Conservation (phyloP, 2,113 vertebrate genomes). For the Xyrauchen texanus region DNA sequence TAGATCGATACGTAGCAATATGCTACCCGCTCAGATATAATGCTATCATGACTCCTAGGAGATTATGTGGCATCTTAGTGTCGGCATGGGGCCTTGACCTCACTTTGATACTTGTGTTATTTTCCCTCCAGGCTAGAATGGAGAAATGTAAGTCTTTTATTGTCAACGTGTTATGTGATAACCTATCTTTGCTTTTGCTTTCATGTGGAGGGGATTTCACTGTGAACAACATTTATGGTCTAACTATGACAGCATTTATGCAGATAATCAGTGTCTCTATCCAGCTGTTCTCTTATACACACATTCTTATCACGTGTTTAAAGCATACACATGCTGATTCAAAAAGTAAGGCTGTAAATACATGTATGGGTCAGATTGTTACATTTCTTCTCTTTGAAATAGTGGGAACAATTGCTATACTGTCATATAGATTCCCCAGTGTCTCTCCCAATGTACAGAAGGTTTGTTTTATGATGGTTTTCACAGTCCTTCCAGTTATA, state of each 20-base stretch:
- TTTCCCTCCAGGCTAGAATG: constrained; percentile 42
- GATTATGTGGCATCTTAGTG: constrained; percentile 52
- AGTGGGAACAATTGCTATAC: background rate
- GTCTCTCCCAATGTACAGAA: constrained; percentile 30
- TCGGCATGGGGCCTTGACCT: constrained; percentile 34
- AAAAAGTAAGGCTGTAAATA: constrained; percentile 52
- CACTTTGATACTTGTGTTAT: constrained; percentile 33
- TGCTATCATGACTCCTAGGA: constrained; percentile 43
- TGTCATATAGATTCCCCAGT: constrained; percentile 48
- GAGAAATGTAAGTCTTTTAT: constrained; percentile 45
- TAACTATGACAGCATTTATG: constrained; percentile 47
- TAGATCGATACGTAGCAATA: constrained; percentile 51
- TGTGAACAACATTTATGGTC: constrained; percentile 54
- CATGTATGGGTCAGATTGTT: constrained; percentile 47
- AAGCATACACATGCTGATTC: constrained; percentile 34
- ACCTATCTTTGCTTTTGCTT: constrained; percentile 44
- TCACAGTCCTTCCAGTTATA: constrained; percentile 35
- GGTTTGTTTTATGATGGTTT: constrained; percentile 42
- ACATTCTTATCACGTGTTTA: constrained; percentile 47
- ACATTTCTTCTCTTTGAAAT: constrained; percentile 46
- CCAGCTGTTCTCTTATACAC: constrained; percentile 50
- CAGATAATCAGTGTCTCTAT: constrained; percentile 46
- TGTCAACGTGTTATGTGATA: constrained; percentile 49
- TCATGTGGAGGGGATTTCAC: constrained; percentile 48
- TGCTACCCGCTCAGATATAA: constrained; percentile 51